Percentiles rank a stretch among this genome's conserved stretches.
phyloP scores from a whole-genome alignment of 2,797 vertebrate genomes.

The Prunella strophiata region DNA sequence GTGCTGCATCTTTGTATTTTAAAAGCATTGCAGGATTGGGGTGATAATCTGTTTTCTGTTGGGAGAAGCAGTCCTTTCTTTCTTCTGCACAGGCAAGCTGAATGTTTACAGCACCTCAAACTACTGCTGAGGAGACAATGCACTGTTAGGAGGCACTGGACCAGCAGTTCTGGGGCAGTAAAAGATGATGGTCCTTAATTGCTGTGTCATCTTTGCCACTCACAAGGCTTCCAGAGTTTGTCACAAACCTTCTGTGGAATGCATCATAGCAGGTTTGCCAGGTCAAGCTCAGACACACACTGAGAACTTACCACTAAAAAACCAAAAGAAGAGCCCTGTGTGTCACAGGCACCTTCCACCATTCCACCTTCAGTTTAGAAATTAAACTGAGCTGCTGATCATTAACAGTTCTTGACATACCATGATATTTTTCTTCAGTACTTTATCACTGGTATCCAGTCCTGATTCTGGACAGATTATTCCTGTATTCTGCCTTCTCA shows the following conservation, averaged over 20 bases:
- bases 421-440: not conserved
- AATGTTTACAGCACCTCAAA: not conserved
- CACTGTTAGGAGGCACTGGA: not conserved
- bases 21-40: not conserved
- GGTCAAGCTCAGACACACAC: not conserved
- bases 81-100: not conserved
- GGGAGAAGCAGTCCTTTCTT: not conserved
- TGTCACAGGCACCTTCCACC: not conserved
- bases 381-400: not conserved
- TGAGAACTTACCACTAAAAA: not conserved
- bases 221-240: not conserved
- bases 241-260: not conserved
- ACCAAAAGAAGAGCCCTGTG: not conserved
- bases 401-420: not conserved
- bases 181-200: not conserved
- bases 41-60: not conserved
- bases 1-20: not conserved
- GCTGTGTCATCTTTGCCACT: not conserved
- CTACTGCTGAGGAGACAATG: not conserved
- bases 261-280: not conserved
- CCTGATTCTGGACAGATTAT: not conserved
- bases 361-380: not conserved
- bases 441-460: not conserved
- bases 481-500: not conserved
- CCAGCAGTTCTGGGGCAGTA: not conserved